phyloP scores from a whole-genome alignment of 1,140 invertebrate species.

The Eumaeus atala region DNA sequence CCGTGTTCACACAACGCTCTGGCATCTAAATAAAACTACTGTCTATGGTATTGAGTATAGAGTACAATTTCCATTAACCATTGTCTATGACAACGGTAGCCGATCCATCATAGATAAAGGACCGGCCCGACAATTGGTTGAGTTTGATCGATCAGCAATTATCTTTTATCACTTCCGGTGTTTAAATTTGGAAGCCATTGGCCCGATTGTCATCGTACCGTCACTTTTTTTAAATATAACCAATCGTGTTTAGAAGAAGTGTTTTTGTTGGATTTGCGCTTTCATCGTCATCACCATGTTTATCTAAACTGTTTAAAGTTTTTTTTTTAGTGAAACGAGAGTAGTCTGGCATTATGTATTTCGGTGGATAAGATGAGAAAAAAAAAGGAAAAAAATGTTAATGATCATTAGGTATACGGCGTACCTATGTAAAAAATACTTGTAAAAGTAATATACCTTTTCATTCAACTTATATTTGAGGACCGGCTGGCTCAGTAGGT shows the following conservation, averaged over 20 bases:
- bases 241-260: neutral
- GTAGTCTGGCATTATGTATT: too few relatives aligned
- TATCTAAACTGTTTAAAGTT: neutral
- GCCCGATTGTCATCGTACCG: slow-evolving; percentile 9
- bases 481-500: too few relatives aligned
- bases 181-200: slow-evolving; percentile 13
- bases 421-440: too few relatives aligned
- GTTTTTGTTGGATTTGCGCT: neutral
- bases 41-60: neutral
- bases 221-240: neutral
- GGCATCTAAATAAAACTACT: neutral
- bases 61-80: neutral
- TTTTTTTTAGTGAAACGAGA: too few relatives aligned
- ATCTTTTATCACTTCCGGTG: slow-evolving; percentile 20
- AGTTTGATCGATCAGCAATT: slow-evolving; percentile 21
- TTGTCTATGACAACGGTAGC: slow-evolving; percentile 12
- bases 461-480: too few relatives aligned
- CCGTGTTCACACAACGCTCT: slow-evolving; percentile 8
- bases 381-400: too few relatives aligned
- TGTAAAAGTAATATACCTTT: too few relatives aligned
- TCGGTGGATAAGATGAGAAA: too few relatives aligned
- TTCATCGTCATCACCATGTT: neutral
- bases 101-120: slow-evolving; percentile 21
- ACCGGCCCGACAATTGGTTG: slow-evolving; percentile 15
- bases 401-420: too few relatives aligned